These are phyloP conservation scores for Netelia virgata DNA, from an alignment of 2,888 invertebrate species.

Conservation along the genomic window DNA sequence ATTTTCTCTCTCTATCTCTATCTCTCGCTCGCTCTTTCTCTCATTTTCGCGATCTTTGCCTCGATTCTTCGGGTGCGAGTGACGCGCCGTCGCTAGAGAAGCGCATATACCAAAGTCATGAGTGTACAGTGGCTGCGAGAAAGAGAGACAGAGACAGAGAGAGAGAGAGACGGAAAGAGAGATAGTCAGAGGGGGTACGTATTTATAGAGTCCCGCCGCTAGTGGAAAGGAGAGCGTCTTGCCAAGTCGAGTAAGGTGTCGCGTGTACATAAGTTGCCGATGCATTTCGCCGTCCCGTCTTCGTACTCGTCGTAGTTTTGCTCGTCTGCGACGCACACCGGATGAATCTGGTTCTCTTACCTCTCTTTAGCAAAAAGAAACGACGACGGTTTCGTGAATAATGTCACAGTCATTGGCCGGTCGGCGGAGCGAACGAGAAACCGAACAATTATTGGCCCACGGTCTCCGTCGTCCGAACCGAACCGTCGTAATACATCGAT, in stretches of 20 bases:
- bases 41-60: constrained; percentile 56
- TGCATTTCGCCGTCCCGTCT: constrained; percentile 56
- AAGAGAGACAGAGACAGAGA: constrained; percentile 23
- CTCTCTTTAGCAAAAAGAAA: constrained; percentile 45
- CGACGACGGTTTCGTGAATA: not conserved
- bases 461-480: not conserved
- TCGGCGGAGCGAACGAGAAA: not conserved
- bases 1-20: constrained; percentile 37
- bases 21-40: constrained; percentile 54
- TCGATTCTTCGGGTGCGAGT: constrained; percentile 56
- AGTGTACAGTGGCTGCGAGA: constrained; percentile 52
- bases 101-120: constrained; percentile 55
- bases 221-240: constrained; percentile 77
- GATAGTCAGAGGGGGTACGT: constrained; percentile 50
- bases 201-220: constrained; percentile 72
- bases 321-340: constrained; percentile 68
- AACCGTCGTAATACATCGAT: no score
- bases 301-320: constrained; percentile 66
- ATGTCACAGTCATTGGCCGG: not conserved
- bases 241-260: constrained; percentile 83
- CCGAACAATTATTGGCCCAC: not conserved
- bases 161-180: not conserved
- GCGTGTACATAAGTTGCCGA: constrained; percentile 69
- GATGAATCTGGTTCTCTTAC: constrained; percentile 79
- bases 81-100: constrained; percentile 51